Base-by-base conservation (phyloP, 1,140 invertebrate genomes). In the Trigoniulus corallinus region DNA sequence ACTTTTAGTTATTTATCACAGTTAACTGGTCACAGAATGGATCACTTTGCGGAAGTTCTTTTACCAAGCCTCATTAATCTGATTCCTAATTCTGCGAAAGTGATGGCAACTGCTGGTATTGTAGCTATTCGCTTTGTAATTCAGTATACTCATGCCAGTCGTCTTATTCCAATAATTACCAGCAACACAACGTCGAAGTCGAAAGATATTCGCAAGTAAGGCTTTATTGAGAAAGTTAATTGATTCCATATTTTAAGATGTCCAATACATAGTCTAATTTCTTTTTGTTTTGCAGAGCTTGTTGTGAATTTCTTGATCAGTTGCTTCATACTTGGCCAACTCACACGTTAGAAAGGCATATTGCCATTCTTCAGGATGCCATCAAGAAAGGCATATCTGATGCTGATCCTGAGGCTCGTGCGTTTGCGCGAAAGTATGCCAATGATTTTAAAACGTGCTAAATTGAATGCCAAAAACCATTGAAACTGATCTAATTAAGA, bases 11-110 rank as follows among this genome's bases (percentile, higher is more conserved):
- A 80, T 70, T 75, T 94, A 65, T 82, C 88, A 44, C 84, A 89
- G 65, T 75, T 78, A 34, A 60, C 96, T 41, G 79, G 80, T 48
- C 81, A 75, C 55, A 63, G 64, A 55, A 75, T 92, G 58, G 89
- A 94, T 54, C 78, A 79, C 64, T 84, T 91, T 67, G 81, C 82
- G 21, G 81, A 92, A 62, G 72, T 77, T 50, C 73, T 95, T 41
- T 64, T 97, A 37, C 80, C 81, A 47, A 77, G 78, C 53, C 67
- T 97, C 22, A 88, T 97, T 59, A 84, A 83, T 63, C 74, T 97
- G 42, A 88, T 96, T 65, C 88, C 87, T 61, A 98, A 97, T 69
- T 88, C 86, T 61, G 92, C 89, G 56, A 97, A 97, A 76, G 81
- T 97, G 48, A 88, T 97, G 69, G 84, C 92, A 7, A 84, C 88